A percentile compares a stretch with the other conserved stretches of the same genome.
Evolutionary conservation across 2,888 invertebrate species (phyloP).

Genomic region (Caenorhabditis macrosperma): DNA sequence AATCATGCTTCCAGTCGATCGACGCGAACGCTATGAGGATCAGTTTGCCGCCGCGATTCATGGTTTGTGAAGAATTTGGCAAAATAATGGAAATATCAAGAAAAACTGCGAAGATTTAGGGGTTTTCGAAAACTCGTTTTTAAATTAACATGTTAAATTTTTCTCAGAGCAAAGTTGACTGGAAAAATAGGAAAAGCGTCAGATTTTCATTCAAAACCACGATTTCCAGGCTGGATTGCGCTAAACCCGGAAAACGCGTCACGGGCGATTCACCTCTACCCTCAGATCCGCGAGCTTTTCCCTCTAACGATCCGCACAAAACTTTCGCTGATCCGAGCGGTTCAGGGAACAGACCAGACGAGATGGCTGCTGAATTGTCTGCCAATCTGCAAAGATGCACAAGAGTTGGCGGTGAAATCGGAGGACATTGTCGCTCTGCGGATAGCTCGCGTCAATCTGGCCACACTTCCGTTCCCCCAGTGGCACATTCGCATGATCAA

Average conservation of each 20-base stretch:
- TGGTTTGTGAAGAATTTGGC: constrained; percentile 8
- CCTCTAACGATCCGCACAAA: constrained; percentile 24
- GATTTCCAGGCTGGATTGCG: constrained; percentile 38
- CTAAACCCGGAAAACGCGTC: constrained; percentile 12
- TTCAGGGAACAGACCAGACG: constrained; percentile 1
- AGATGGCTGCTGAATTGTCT: constrained; percentile 27
- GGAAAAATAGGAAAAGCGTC: not conserved
- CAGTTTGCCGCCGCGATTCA: constrained; percentile 42
- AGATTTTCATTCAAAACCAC: not conserved
- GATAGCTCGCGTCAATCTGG: constrained; percentile 49
- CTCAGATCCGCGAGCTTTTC: constrained; percentile 33
- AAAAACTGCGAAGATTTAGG: not conserved
- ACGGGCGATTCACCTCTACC: constrained; percentile 21
- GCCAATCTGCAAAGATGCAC: constrained; percentile 31
- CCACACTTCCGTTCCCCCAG: constrained; percentile 46
- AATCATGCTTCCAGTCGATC: constrained; percentile 32
- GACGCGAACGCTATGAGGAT: constrained; percentile 28
- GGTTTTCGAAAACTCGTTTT: not conserved
- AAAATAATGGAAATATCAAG: not conserved
- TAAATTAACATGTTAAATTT: not conserved
- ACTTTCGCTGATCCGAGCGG: constrained; percentile 13
- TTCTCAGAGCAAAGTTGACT: not conserved
- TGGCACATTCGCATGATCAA: constrained; percentile 70
- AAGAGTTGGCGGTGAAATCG: constrained; percentile 1
- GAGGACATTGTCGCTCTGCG: constrained; percentile 17